Evolutionary conservation across 2,888 invertebrate genomes (phyloP).

Genomic region (Chaitophorus viminalis): DNA sequence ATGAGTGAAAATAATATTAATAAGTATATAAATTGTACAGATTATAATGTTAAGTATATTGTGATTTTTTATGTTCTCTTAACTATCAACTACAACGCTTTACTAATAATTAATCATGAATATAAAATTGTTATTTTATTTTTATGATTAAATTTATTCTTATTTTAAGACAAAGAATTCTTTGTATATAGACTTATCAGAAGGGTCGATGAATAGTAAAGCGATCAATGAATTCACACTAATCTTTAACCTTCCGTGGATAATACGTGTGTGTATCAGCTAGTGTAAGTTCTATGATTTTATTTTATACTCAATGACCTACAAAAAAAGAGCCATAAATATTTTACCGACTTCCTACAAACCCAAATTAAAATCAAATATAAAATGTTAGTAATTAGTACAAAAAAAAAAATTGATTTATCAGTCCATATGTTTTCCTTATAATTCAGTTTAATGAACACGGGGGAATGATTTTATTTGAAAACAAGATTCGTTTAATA

Average conservation of each 20-base stretch:
- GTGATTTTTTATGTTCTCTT: no score
- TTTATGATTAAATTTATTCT: no score
- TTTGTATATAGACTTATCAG: no score
- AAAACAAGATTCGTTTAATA: slow-evolving; percentile 50
- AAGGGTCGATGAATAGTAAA: background rate
- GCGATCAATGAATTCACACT: background rate
- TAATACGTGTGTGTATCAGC: background rate
- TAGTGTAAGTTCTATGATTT: no score
- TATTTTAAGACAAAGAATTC: no score
- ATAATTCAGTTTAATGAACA: background rate
- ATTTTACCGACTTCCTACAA: background rate
- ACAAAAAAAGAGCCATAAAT: background rate
- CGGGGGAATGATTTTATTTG: slow-evolving; percentile 11
- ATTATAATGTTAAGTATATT: no score
- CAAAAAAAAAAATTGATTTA: background rate
- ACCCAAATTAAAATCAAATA: background rate
- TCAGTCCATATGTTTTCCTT: background rate
- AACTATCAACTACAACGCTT: no score
- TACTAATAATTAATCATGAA: no score
- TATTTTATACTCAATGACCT: no score
- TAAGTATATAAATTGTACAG: no score
- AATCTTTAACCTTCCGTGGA: background rate
- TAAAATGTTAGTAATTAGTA: background rate
- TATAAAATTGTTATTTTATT: no score
- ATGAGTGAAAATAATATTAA: no score